Percentiles rank a stretch among this genome's conserved stretches.
Evolutionary conservation across 2,113 vertebrate genomes (phyloP).

Genomic region (Tor tambroides): DNA sequence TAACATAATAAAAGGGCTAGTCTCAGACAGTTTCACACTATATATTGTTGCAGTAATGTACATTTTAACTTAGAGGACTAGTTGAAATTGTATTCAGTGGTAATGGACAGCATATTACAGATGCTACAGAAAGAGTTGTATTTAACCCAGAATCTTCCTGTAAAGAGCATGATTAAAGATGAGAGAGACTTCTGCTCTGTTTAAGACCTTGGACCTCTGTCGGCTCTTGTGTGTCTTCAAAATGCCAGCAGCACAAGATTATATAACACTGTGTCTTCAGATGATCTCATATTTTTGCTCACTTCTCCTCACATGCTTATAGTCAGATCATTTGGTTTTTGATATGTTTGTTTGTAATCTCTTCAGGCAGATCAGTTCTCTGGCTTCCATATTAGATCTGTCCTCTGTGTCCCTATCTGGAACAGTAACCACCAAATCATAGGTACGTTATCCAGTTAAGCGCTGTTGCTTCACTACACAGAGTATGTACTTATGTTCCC

Average conservation of each 20-base stretch:
- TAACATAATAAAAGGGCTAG: background rate
- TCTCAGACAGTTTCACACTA: background rate
- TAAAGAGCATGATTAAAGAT: conserved; percentile 13
- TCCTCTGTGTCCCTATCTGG: conserved; percentile 99
- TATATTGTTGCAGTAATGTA: background rate
- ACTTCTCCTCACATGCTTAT: background rate
- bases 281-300: background rate
- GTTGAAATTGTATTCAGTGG: background rate
- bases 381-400: conserved; percentile 96
- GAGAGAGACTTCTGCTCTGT: conserved; percentile 39
- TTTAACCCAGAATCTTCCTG: background rate
- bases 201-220: conserved; percentile 49
- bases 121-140: background rate
- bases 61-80: background rate
- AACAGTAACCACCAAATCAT: conserved; percentile 99
- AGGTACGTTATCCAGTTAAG: conserved; percentile 78
- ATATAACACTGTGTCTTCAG: conserved; percentile 40
- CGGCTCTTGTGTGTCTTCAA: conserved; percentile 30
- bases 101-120: background rate
- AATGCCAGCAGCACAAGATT: conserved; percentile 36
- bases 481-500: background rate
- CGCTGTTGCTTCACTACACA: background rate
- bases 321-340: background rate
- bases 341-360: conserved; percentile 57
- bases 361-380: conserved; percentile 95